A percentile compares a stretch with the other conserved stretches of the same genome.
Evolutionary conservation across 1,140 invertebrate genomes (phyloP).

Genomic region (Hirudo medicinalis): DNA sequence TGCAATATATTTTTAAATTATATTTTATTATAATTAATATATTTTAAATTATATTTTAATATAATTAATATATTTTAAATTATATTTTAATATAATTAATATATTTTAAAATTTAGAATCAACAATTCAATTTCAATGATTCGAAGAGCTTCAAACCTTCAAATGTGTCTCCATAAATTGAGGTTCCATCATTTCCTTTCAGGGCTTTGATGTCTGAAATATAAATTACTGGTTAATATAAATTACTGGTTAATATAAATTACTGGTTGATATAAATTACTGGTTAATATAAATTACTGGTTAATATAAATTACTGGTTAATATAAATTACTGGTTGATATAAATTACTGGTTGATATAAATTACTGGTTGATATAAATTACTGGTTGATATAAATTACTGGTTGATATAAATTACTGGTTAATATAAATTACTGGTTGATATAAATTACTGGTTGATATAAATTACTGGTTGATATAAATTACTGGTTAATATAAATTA

Average conservation of each 20-base stretch:
- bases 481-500: neutral
- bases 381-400: neutral
- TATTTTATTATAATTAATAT: too few relatives aligned
- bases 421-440: slow-evolving; percentile 19
- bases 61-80: too few relatives aligned
- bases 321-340: too few relatives aligned
- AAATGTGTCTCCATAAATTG: slow-evolving; percentile 38
- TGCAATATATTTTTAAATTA: too few relatives aligned
- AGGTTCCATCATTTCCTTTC: slow-evolving; percentile 42
- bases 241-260: slow-evolving; percentile 17
- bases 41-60: too few relatives aligned
- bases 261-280: neutral
- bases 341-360: slow-evolving; percentile 6
- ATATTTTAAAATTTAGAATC: too few relatives aligned
- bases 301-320: slow-evolving; percentile 15
- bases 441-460: neutral
- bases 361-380: slow-evolving; percentile 3
- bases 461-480: slow-evolving; percentile 9
- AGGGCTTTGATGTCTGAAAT: slow-evolving; percentile 37
- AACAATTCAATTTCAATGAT: slow-evolving; percentile 5
- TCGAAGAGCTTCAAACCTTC: slow-evolving; percentile 31
- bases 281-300: slow-evolving; percentile 15
- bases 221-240: neutral
- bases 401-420: neutral
- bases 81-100: too few relatives aligned